Conservation (phyloP, 2,797 vertebrate species). For the Distichodus sexfasciatus region DNA sequence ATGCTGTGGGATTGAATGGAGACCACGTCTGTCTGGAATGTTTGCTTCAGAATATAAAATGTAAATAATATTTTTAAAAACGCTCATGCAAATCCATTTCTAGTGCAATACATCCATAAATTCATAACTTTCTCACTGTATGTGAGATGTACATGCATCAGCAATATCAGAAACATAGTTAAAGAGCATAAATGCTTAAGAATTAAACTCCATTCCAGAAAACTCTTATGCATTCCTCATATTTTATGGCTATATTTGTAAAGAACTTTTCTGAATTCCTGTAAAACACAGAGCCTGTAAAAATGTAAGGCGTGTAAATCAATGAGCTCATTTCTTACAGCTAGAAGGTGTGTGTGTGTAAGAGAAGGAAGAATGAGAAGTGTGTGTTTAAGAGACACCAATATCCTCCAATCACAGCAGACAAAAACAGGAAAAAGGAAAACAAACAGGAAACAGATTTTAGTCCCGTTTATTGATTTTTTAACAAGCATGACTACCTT, state of each 20-base stretch:
- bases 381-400: background rate
- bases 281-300: too few relatives aligned
- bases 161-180: background rate
- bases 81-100: too few relatives aligned
- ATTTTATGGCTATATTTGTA: too few relatives aligned
- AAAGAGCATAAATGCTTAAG: background rate
- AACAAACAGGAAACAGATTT: constrained; percentile 46
- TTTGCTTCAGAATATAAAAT: too few relatives aligned
- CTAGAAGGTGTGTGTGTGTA: constrained; percentile 61
- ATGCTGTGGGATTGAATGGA: too few relatives aligned
- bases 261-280: too few relatives aligned
- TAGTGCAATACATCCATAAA: too few relatives aligned
- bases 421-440: background rate
- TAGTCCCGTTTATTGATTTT: constrained; percentile 89
- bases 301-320: constrained; percentile 65
- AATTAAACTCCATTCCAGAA: background rate
- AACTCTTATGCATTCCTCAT: too few relatives aligned
- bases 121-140: too few relatives aligned
- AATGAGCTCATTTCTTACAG: constrained; percentile 58
- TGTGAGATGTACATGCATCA: background rate
- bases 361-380: background rate
- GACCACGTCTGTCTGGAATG: too few relatives aligned
- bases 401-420: background rate
- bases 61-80: too few relatives aligned
- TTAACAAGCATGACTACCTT: constrained; percentile 86